Percentiles rank a stretch among this genome's conserved stretches.
These are phyloP conservation scores for Lordiphosa collinella DNA, from an alignment of 1,140 invertebrate species.

Conservation along the genomic window DNA sequence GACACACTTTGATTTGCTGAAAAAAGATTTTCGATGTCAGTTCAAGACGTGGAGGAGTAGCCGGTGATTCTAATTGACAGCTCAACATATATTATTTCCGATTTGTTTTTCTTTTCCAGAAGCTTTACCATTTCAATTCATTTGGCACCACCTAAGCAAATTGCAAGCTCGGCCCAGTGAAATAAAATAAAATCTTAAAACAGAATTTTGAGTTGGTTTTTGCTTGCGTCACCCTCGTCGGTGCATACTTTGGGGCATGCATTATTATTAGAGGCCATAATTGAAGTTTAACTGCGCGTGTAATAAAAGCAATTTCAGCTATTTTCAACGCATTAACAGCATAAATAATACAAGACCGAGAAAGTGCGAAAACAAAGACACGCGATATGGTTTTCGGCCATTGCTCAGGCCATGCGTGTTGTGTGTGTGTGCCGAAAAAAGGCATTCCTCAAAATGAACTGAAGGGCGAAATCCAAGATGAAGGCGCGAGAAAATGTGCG, in stretches of 20 bases:
- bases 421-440: constrained; percentile 1
- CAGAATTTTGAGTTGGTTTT: too few species aligned
- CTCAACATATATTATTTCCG: too few species aligned
- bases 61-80: too few species aligned
- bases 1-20: too few species aligned
- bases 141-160: too few species aligned
- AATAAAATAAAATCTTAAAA: too few species aligned
- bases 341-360: constrained; percentile 64
- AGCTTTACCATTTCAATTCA: too few species aligned
- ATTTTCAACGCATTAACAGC: constrained; percentile 76
- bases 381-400: constrained; percentile 50
- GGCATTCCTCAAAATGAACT: constrained; percentile 47
- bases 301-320: constrained; percentile 78
- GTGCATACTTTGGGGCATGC: constrained; percentile 39
- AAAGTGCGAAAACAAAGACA: constrained; percentile 63
- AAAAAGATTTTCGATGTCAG: too few species aligned
- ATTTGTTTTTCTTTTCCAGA: too few species aligned
- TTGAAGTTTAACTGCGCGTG: constrained; percentile 78
- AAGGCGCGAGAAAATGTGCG: constrained; percentile 60
- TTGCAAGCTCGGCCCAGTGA: too few species aligned
- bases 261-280: constrained; percentile 68
- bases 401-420: constrained; percentile 36
- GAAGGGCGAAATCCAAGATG: constrained; percentile 40
- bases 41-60: too few species aligned
- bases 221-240: constrained; percentile 18